phyloP scores from a whole-genome alignment of 2,888 invertebrate genomes.

The Eilema sororculum region DNA sequence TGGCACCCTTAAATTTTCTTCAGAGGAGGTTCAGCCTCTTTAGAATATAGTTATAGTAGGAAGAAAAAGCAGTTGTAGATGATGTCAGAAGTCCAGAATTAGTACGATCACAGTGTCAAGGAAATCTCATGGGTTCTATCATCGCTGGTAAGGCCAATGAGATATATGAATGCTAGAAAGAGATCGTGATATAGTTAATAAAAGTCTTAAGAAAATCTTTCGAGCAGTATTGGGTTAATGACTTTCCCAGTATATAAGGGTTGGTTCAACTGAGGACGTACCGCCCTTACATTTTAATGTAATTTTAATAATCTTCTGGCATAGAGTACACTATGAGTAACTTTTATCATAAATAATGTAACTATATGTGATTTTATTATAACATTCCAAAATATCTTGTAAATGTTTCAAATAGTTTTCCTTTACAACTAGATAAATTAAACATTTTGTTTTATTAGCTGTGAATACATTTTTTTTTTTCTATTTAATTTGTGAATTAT shows the following conservation, averaged over 20 bases:
- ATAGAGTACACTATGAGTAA: neutral
- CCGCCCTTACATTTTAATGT: neutral
- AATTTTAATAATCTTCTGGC: neutral
- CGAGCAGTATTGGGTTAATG: neutral
- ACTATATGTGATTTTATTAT: conserved; percentile 4
- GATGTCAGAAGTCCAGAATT: neutral
- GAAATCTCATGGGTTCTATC: neutral
- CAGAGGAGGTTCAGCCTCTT: neutral
- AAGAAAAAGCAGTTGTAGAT: neutral
- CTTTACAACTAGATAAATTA: neutral
- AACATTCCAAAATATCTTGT: conserved; percentile 1
- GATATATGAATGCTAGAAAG: conserved; percentile 1
- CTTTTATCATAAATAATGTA: neutral
- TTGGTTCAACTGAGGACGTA: neutral
- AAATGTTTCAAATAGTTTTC: neutral
- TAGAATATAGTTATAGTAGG: neutral
- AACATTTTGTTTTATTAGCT: no score
- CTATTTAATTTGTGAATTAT: neutral
- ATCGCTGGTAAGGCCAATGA: neutral
- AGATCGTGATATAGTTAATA: neutral
- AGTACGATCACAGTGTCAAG: neutral
- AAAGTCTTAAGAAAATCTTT: no score
- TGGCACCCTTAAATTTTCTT: neutral
- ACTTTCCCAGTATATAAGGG: neutral
- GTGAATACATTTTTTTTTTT: neutral